Evolutionary conservation across 2,888 invertebrate genomes (phyloP), one percentile per base, ranked within the genome.

Genomic region (Nephrocerus scutellatus): DNA sequence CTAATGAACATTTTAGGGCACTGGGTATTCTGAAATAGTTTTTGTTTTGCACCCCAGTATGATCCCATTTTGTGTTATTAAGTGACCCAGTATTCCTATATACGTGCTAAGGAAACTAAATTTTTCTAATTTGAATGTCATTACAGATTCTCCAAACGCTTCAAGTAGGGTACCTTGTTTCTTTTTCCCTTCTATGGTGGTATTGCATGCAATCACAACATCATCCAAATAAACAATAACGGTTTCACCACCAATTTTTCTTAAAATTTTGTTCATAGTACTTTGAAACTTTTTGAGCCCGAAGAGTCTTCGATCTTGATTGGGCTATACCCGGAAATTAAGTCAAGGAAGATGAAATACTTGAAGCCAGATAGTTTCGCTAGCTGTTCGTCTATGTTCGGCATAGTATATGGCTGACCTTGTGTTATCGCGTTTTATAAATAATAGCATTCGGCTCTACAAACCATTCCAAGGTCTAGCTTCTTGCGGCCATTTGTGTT

Each of bases 301-400:
- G 31, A 40, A 3, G 22, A 16, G 19, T 36, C 20, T 4, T 19
- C 20, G 19, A 40, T 12, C 2, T 31, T 35, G 7, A 36, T 41
- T 32, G 31, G 36, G 12, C 32, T 28, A 7, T 28, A 40, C 4
- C 36, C 36, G 3, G 40, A 40, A 15, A 36, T 40, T 10, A 39
- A 30, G 20, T 39, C 39, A 2, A 39, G 35, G 12, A 24, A 35
- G 6, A 15, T 23, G 9, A 36, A 36, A 23, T 31, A 36, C 20
- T 40, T 26, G 19, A 31, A 36, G 5, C 28, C 32, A 8, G 26
- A 5, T 5, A 41, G 16, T 6, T 36, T 31, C 6, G 31, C 15
- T 1, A 32, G 29, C 20, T 36, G 41, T 28, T 41, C 29, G 2
- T 41, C 32, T 14, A 31, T 28, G 3, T 29, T 36, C 2, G 36